phyloP scores from a whole-genome alignment of 1,140 invertebrate species.

The Atta cephalotes region DNA sequence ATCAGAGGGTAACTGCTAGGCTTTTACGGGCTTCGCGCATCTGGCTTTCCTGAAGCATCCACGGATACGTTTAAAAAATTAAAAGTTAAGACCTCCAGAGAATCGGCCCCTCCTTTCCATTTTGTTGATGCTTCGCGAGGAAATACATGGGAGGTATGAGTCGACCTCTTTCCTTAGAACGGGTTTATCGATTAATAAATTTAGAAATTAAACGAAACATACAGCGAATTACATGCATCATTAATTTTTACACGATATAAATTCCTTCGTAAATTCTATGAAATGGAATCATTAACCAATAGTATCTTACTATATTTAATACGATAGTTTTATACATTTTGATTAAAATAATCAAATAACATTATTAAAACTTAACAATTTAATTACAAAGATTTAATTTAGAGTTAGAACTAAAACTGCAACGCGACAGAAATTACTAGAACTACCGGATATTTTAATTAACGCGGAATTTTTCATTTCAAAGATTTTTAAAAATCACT shows the following conservation, averaged over 20 bases:
- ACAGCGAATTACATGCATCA: not conserved
- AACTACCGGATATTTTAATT: not conserved
- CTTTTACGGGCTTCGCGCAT: conserved; percentile 48
- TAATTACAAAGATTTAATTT: not conserved
- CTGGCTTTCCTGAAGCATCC: conserved; percentile 25
- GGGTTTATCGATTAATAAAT: conserved; percentile 45
- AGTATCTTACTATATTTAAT: not conserved
- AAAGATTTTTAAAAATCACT: conserved; percentile 4
- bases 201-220: conserved; percentile 24
- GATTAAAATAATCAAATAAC: not conserved
- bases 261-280: conserved; percentile 4
- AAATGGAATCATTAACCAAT: not conserved
- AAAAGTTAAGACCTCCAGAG: conserved; percentile 50
- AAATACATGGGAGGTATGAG: conserved; percentile 14
- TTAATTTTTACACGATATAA: not conserved
- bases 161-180: not conserved
- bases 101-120: not conserved
- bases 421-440: not conserved
- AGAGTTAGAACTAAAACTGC: not conserved
- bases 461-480: conserved; percentile 15
- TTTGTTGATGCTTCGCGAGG: conserved; percentile 46
- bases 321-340: not conserved
- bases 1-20: conserved; percentile 22
- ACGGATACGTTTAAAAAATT: conserved; percentile 55
- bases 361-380: not conserved